These are phyloP conservation scores for Cossypha niveicapilla DNA, from an alignment of 2,797 vertebrate genomes.

Conservation along the genomic window DNA sequence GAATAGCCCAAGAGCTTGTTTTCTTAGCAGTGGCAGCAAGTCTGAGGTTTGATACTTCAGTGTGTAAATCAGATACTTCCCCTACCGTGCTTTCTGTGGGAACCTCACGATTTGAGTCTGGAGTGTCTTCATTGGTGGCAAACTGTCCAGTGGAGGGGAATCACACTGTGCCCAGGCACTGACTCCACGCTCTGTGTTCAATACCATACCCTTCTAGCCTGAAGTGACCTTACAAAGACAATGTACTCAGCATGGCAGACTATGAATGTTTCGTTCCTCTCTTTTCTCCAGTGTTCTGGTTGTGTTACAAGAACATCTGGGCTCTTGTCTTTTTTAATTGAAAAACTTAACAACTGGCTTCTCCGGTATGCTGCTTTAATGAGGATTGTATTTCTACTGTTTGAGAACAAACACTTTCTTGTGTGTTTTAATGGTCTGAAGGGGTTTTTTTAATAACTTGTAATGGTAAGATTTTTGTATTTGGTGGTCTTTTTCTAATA, in stretches of 20 bases:
- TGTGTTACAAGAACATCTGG: slow-evolving; percentile 25
- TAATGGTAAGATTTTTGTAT: slow-evolving; percentile 51
- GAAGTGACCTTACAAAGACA: slow-evolving; percentile 69
- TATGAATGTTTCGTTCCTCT: slow-evolving; percentile 53
- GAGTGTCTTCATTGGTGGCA: not conserved
- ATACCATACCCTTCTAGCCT: slow-evolving; percentile 25
- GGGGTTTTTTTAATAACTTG: slow-evolving; percentile 24
- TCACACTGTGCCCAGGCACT: not conserved
- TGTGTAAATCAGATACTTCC: not conserved
- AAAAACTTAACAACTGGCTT: slow-evolving; percentile 24
- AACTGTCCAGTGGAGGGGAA: not conserved
- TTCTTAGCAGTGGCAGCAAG: not conserved
- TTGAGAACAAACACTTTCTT: slow-evolving; percentile 22
- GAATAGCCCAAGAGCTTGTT: not conserved
- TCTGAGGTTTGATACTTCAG: not conserved
- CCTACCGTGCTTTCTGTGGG: not conserved
- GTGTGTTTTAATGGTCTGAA: slow-evolving; percentile 21
- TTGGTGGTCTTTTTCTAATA: slow-evolving; percentile 42
- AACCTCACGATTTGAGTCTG: not conserved
- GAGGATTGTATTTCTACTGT: slow-evolving; percentile 58
- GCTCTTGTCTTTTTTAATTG: slow-evolving; percentile 47
- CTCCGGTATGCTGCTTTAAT: slow-evolving; percentile 1
- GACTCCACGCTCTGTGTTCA: not conserved
- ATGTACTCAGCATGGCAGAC: slow-evolving; percentile 15
- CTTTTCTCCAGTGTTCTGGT: slow-evolving; percentile 2